Percentiles rank a stretch among this genome's conserved stretches.
These are phyloP conservation scores for Panthera tigris DNA, from an alignment of 2,113 vertebrate genomes.

Conservation along the genomic window DNA sequence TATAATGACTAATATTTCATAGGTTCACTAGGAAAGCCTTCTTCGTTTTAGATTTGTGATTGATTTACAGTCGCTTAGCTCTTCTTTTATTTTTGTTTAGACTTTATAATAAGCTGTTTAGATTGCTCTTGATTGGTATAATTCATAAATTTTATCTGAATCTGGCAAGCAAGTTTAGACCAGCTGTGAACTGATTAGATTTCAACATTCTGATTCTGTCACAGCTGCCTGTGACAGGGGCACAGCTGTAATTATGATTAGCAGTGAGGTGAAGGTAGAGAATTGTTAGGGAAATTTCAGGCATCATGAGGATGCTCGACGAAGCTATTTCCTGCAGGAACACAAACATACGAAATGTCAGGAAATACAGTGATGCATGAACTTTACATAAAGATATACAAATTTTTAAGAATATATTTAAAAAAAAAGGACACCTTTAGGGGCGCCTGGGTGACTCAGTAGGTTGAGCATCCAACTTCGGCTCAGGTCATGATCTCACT, in stretches of 20 bases:
- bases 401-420: not conserved
- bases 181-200: conserved; percentile 63
- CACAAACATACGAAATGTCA: conserved; percentile 5
- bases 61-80: conserved; percentile 21
- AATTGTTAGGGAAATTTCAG: conserved; percentile 50
- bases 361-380: not conserved
- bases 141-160: conserved; percentile 63
- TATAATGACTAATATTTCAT: not conserved
- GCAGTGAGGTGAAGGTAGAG: conserved; percentile 38
- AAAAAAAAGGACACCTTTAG: not conserved
- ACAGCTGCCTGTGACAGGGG: conserved; percentile 35
- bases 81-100: conserved; percentile 59
- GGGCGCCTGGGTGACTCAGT: no score
- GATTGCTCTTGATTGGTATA: conserved; percentile 61
- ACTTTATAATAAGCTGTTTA: conserved; percentile 59
- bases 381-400: not conserved
- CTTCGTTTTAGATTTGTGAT: not conserved
- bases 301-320: not conserved
- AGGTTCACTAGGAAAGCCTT: not conserved
- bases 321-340: conserved; percentile 3
- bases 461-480: no score
- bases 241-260: conserved; percentile 62
- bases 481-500: no score
- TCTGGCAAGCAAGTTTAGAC: conserved; percentile 52
- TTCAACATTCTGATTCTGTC: conserved; percentile 42